Evolutionary conservation across 2,113 vertebrate species (phyloP), one percentile per base, ranked within the genome.

Genomic region (Egretta garzetta): DNA sequence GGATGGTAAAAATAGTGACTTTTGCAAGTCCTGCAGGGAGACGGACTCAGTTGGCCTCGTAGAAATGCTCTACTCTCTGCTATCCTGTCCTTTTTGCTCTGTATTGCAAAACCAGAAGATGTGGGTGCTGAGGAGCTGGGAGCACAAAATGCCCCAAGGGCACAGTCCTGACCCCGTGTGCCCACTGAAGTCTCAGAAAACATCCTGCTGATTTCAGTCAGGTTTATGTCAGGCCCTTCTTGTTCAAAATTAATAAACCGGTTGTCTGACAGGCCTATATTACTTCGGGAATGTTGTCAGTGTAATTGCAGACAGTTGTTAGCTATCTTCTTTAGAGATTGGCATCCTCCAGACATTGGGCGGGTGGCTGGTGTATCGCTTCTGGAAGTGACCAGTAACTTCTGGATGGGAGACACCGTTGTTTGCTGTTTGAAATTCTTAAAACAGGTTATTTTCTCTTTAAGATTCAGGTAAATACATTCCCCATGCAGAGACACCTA

Each of bases 31-130:
- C 23, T 95, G 43, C 53, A 58, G 32, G n/a, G 41, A 87, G 50
- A n/a, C 32, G n/a, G 64, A 45, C 33, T 72, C 43, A 32, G 50
- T 1, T 83, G 74, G 14, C 18, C n/a, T 79, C 0, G 0, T 60
- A 59, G 64, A 81, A 37, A 39, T 68, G 56, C 33, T 60, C 55
- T 35, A 49, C 32, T 70, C 4, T 1, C 74, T 89, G 19, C 41
- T 88, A 18, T 89, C 80, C 55, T 59, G 9, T 52, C 58, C 70
- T 90, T 70, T 90, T 71, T 4, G 12, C 53, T 86, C 43, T 53
- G 35, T 63, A 30, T n/a, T 63, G 26, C 39, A 64, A 87, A 81
- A 76, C 4, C 30, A 80, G 70, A 59, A 64, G 56, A 52, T 35
- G 12, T 3, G 17, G 75, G 63, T 63, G 13, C 39, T 33, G 64